Base-by-base conservation (phyloP, 2,888 invertebrate species). In the Trichopria drosophilae region DNA sequence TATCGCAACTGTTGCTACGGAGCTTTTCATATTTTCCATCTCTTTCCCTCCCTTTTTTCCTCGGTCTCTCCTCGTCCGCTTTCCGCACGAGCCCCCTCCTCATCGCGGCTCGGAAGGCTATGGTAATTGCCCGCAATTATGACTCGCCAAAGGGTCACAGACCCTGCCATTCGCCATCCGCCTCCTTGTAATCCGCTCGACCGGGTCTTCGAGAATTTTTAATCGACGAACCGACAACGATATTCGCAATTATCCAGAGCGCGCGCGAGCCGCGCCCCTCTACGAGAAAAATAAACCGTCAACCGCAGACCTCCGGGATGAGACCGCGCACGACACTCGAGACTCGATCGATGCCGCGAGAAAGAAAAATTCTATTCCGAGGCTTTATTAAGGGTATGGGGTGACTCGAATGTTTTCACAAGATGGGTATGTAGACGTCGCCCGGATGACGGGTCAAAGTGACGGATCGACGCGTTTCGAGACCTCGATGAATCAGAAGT, bases 111-210 rank as follows among this genome's bases (percentile, higher is more conserved):
- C n/a, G n/a, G n/a, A n/a, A n/a, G 59, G 59, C 61, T 64, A 64
- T 59, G 57, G 66, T 71, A 72, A 72, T 71, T 71, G 67, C 64
- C 60, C 62, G 60, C 65, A 62, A 69, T 69, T 69, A 68, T 66
- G 65, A 64, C 65, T 66, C 57, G 61, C 63, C 63, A 62, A 64
- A 65, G 62, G 65, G 63, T 67, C 67, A 65, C 62, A 62, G 64
- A 64, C 60, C 60, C 45, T 45, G 46, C 50, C 48, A 44, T 51
- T 35, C 51, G 47, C 50, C 34, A 51, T 51, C n/a, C 18, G 45
- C 34, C 47, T 50, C 44, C 26, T 6, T 29, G 28, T 7, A 13
- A 31, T 34, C 16, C 16, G 22, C 16, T 53, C 57, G 44, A 44
- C 50, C 24, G 52, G 49, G 52, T 57, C 57, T 57, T 53, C 53